phyloP scores from a whole-genome alignment of 2,113 vertebrate species.

The Brienomyrus brachyistius region DNA sequence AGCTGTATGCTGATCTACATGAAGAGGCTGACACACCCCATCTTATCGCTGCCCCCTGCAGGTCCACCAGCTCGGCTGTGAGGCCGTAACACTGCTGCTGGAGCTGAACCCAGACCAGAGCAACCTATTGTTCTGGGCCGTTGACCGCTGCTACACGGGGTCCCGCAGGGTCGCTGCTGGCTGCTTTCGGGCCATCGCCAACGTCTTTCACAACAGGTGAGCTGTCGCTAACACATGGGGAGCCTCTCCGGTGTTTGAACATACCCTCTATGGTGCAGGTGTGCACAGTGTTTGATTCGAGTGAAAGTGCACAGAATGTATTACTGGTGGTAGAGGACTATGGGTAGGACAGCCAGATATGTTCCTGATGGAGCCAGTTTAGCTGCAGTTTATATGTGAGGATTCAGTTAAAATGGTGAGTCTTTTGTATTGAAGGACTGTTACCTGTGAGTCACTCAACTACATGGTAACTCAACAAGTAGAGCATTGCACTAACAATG shows the following conservation, averaged over 20 bases:
- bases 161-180: constrained; percentile 86
- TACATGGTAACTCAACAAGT: neutral
- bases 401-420: neutral
- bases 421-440: neutral
- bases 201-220: constrained; percentile 95
- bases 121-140: constrained; percentile 97
- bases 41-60: constrained; percentile 35
- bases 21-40: neutral
- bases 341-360: neutral
- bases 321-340: neutral
- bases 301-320: neutral
- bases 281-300: neutral
- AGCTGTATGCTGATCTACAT: neutral
- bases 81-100: constrained; percentile 89
- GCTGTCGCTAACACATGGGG: neutral
- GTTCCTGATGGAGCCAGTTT: neutral
- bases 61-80: constrained; percentile 96
- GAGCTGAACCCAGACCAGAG: constrained; percentile 97
- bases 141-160: constrained; percentile 95
- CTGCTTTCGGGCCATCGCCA: constrained; percentile 94
- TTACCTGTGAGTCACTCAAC: neutral
- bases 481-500: neutral
- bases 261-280: neutral
- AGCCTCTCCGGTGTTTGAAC: neutral
- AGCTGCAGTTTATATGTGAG: neutral